phyloP scores from a whole-genome alignment of 1,140 invertebrate species.

The Gyrodactylus salaris region DNA sequence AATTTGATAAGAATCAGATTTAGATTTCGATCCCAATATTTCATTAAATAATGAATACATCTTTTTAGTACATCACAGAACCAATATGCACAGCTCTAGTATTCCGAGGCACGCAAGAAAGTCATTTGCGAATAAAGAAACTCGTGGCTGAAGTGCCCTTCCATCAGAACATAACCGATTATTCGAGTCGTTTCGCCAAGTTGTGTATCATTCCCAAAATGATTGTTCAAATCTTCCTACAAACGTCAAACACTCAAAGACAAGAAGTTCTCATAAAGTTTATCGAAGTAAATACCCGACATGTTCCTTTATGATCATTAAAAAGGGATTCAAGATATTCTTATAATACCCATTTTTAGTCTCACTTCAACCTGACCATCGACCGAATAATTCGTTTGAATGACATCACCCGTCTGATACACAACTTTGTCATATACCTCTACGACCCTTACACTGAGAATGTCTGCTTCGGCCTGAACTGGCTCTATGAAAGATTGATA shows the following conservation, averaged over 20 bases:
- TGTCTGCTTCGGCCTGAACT: neutral
- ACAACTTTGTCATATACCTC: neutral
- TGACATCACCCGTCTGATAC: neutral
- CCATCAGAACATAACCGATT: neutral
- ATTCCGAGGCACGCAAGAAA: neutral
- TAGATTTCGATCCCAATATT: neutral
- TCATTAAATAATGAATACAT: neutral
- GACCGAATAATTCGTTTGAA: neutral
- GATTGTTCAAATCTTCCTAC: neutral
- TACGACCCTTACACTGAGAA: neutral
- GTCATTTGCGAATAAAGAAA: neutral
- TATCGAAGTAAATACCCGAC: neutral
- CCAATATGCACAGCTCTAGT: neutral
- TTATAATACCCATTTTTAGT: too few species aligned
- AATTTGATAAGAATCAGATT: too few species aligned
- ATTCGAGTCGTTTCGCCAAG: neutral
- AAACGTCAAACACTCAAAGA: neutral
- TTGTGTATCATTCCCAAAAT: neutral
- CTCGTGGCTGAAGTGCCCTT: neutral
- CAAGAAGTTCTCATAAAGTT: neutral
- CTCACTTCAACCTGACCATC: neutral
- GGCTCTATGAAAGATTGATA: neutral
- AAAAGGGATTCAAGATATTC: too few species aligned
- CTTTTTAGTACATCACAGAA: neutral
- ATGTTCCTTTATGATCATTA: too few species aligned